Evolutionary conservation across 1,140 invertebrate genomes (phyloP), one percentile per base, ranked within the genome.

Genomic region (Penaeus chinensis): DNA sequence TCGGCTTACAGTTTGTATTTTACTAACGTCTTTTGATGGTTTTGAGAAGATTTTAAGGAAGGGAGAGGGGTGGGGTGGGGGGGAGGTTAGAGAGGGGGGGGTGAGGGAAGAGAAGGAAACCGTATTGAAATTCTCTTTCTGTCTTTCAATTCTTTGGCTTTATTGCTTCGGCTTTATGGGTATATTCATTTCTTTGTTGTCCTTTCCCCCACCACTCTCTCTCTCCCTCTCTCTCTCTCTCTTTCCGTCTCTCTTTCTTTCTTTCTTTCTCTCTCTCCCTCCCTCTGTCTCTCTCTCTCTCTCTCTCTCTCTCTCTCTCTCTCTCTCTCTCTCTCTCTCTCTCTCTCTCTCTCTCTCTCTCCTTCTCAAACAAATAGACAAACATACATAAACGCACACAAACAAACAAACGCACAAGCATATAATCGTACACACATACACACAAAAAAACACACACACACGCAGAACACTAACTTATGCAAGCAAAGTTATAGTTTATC

Each of bases 51-150:
- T 54, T 54, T 54, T 54, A 54, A 19, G 13, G 16, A 32, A 37
- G 27, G 27, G 24, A 37, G n/a, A 7, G 71, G 18, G 3, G 71
- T 24, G 71, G 8, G 27, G 71, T 4, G 71, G 5, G 42, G 11
- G 27, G 71, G 0, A 32, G 3, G 22, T 18, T 4, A 32, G 71
- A 24, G 71, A 5, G 69, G 13, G 24, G 71, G 71, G 27, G 42
- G 71, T 24, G n/a, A 74, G 85, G 85, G 71, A 60, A 69, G 63
- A 65, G 37, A 69, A 42, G 85, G 81, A 82, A 65, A 37, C 63
- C n/a, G 63, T 65, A 22, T 27, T 63, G 62, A 63, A 62, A 37
- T n/a, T 63, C 47, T 66, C 81, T 82, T 22, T 82, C 22, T 60
- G n/a, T 69, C 27, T 63, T 66, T 54, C 54, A 54, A 54, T 54